Evolutionary conservation across 2,888 invertebrate species (phyloP).

Genomic region (Diabrotica balteata): DNA sequence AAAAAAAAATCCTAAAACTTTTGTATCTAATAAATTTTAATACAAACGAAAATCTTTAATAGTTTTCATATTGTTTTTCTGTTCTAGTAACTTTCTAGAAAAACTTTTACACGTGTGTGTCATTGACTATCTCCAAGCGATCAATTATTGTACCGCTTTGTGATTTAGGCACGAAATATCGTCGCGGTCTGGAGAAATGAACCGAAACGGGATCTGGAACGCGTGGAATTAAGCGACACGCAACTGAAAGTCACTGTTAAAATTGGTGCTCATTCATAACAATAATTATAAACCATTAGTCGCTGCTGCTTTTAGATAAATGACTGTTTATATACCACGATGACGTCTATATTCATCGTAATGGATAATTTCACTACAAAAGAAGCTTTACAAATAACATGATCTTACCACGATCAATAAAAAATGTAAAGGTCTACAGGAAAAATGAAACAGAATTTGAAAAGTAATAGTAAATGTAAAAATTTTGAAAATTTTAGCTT

Average conservation of each 20-base stretch:
- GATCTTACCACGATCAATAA: too few relatives aligned
- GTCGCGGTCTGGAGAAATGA: neutral
- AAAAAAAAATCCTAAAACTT: too few relatives aligned
- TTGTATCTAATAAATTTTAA: too few relatives aligned
- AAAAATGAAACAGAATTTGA: too few relatives aligned
- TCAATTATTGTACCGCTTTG: neutral
- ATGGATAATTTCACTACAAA: too few relatives aligned
- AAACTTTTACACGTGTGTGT: neutral
- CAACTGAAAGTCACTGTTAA: neutral
- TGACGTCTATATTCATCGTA: neutral
- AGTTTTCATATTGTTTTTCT: too few relatives aligned
- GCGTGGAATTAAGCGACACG: neutral
- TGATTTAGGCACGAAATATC: neutral
- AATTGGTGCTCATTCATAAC: neutral
- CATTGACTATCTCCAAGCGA: neutral
- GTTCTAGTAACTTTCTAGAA: neutral
- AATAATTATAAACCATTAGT: neutral
- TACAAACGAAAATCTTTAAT: too few relatives aligned
- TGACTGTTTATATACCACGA: neutral
- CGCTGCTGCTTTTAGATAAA: neutral
- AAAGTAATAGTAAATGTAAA: too few relatives aligned
- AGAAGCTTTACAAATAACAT: too few relatives aligned
- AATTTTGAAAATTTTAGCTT: too few relatives aligned
- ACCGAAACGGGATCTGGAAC: neutral
- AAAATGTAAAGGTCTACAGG: too few relatives aligned